Conservation (phyloP, 2,113 vertebrate species). For the Gorsachius goisagi region DNA sequence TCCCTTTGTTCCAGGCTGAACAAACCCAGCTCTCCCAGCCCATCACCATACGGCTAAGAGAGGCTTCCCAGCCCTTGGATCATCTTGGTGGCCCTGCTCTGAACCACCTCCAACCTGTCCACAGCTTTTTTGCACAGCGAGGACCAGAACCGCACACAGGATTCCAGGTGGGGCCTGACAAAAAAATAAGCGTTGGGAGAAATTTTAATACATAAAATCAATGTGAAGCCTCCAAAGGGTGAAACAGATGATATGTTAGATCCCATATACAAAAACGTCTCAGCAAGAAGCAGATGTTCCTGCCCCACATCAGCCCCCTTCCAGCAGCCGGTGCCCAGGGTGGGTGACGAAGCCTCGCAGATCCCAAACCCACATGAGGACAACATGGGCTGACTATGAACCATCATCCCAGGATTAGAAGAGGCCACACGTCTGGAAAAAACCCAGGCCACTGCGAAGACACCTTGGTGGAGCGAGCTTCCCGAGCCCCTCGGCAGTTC, state of each 20-base stretch:
- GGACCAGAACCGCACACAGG: too few relatives aligned
- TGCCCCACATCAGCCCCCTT: neutral
- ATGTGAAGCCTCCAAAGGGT: neutral
- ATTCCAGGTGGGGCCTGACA: too few relatives aligned
- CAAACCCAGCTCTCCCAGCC: too few relatives aligned
- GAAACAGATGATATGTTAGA: neutral
- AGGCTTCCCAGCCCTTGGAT: too few relatives aligned
- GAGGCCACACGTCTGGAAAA: neutral
- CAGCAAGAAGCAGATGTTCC: neutral
- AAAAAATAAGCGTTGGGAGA: neutral
- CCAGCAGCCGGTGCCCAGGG: neutral
- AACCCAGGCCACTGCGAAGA: fast-evolving
- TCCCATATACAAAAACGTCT: neutral
- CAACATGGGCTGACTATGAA: neutral
- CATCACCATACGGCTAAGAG: too few relatives aligned
- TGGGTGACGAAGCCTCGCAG: neutral
- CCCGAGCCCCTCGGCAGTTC: neutral
- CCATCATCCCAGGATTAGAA: neutral
- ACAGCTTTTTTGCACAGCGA: too few relatives aligned
- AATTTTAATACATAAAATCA: neutral
- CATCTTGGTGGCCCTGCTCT: too few relatives aligned
- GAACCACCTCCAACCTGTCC: too few relatives aligned
- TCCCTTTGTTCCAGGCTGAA: too few relatives aligned
- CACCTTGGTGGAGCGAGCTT: neutral
- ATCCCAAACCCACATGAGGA: fast-evolving